phyloP scores from a whole-genome alignment of 2,113 vertebrate genomes.

The Corythaeola cristata region DNA sequence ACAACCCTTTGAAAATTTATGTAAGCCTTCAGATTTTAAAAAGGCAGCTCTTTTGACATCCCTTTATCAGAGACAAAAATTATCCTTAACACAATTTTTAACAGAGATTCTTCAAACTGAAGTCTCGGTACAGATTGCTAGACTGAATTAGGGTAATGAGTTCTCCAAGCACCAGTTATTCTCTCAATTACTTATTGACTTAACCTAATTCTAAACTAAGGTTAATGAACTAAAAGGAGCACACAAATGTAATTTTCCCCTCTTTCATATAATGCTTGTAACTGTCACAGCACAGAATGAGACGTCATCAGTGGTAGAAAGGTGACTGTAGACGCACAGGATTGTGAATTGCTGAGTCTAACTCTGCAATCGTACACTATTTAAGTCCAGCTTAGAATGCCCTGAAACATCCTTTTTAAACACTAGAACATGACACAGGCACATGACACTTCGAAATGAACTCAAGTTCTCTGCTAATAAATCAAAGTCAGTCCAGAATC shows the following conservation, averaged over 20 bases:
- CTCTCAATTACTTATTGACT: constrained; percentile 3
- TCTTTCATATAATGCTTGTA: not conserved
- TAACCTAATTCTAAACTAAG: not conserved
- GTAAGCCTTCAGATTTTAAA: not conserved
- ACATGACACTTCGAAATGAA: not conserved
- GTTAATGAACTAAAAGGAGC: not conserved
- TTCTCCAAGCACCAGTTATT: constrained; percentile 3
- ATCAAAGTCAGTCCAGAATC: not conserved
- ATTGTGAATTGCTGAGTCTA: not conserved
- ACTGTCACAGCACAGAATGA: not conserved
- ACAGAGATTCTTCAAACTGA: not conserved
- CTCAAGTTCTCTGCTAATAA: not conserved
- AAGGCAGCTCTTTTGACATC: not conserved
- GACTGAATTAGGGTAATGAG: not conserved
- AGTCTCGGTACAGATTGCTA: not conserved
- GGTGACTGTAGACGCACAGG: not conserved
- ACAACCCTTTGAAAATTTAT: not conserved
- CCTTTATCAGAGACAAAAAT: not conserved
- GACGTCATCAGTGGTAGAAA: not conserved
- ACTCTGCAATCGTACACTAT: not conserved
- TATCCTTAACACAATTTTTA: not conserved
- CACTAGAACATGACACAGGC: not conserved
- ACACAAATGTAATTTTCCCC: not conserved
- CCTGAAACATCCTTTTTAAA: not conserved
- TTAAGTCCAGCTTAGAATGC: not conserved